Base-by-base conservation (phyloP, 2,113 vertebrate species). In the Rattus norvegicus region DNA sequence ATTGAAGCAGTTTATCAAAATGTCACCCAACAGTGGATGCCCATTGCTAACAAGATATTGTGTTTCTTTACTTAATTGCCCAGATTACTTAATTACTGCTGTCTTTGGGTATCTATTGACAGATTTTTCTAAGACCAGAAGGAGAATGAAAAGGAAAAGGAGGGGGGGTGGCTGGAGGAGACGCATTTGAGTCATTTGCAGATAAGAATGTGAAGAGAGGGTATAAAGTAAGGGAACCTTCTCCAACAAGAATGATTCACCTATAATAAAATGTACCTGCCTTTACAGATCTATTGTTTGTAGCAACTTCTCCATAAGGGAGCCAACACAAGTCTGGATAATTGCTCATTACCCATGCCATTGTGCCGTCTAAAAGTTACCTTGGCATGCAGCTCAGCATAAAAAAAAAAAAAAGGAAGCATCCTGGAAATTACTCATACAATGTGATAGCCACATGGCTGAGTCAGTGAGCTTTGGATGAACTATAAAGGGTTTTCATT, bases 1-100 rank as follows among this genome's bases (percentile, higher is more conserved):
- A 98, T 97, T 98, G 97, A 98, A 97, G 96, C 85, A 97, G 97
- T 97, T 98, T 98, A 97, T 98, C 98, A 98, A 97, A 98, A 95
- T 96, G 97, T 97, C 98, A 98, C 92, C 90, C 93, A 87, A 95
- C 56, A 90, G 47, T 96, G 96, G 98, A 97, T 97, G 95, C 96
- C 97, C 98, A 63, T 92, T 94, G 95, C 91, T 97, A 98, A 98
- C 87, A 98, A 98, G 98, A 97, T 96, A 98, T 95, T 98, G 98
- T 98, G 96, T 87, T 98, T 97, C 98, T 87, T 97, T 98, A 97
- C 97, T 96, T 98, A 98, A 98, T 98, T 98, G 98, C 96, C 90
- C 92, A 94, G 96, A 95, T 93, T 97, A 96, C 97, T 95, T 98
- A 98, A 98, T 98, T 98, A 98, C 95, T 96, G 91, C 97, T 98